Evolutionary conservation across 2,888 invertebrate genomes (phyloP).

Genomic region (Trachelus iudaicus): DNA sequence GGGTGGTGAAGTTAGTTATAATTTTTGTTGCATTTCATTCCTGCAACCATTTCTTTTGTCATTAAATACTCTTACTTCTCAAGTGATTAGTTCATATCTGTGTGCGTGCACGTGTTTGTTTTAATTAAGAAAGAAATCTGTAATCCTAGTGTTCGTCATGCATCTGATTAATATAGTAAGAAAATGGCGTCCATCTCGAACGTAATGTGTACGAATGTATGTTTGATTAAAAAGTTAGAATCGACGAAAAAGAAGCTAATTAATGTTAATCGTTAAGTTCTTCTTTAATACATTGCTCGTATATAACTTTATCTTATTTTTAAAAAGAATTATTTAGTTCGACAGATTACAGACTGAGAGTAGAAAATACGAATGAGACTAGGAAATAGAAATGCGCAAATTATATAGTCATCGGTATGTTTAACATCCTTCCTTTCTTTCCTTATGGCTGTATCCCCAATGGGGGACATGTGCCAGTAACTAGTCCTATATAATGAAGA

Average conservation of each 20-base stretch:
- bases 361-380: too few species aligned
- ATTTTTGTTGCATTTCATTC: neutral
- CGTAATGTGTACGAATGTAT: neutral
- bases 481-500: too few species aligned
- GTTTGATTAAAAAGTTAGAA: neutral
- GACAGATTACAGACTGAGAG: neutral
- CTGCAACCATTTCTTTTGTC: neutral
- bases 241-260: conserved; percentile 2
- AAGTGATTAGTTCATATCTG: neutral
- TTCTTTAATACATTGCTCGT: conserved; percentile 10
- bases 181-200: neutral
- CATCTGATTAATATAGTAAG: neutral
- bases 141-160: neutral
- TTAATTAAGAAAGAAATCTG: neutral
- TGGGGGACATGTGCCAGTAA: too few species aligned
- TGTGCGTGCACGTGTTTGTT: neutral
- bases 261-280: conserved; percentile 1
- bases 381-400: too few species aligned
- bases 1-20: neutral
- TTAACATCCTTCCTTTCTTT: too few species aligned
- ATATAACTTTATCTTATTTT: conserved; percentile 11
- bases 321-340: conserved; percentile 18
- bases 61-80: neutral
- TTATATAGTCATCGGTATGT: too few species aligned
- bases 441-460: too few species aligned